Conservation (phyloP, 2,797 vertebrate genomes). For the Semotilus atromaculatus region DNA sequence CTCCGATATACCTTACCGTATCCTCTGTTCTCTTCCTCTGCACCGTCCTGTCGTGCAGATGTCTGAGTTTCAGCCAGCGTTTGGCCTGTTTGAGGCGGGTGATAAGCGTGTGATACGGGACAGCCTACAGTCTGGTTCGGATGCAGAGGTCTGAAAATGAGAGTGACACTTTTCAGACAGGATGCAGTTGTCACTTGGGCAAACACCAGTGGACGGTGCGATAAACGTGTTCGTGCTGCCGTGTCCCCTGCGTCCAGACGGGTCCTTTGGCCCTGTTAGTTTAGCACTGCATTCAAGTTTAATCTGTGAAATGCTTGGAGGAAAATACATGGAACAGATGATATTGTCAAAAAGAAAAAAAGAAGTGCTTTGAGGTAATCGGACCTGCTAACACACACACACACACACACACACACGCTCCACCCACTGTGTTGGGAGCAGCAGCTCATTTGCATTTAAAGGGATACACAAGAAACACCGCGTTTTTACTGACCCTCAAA, state of each 20-base stretch:
- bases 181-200: constrained; percentile 64
- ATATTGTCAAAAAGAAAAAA: neutral
- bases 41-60: constrained; percentile 58
- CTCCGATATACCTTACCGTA: constrained; percentile 51
- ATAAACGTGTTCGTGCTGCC: constrained; percentile 61
- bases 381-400: too few species aligned
- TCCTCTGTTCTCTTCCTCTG: constrained; percentile 36
- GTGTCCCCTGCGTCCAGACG: constrained; percentile 54
- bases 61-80: constrained; percentile 57
- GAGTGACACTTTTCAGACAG: constrained; percentile 61
- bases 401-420: too few species aligned
- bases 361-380: neutral
- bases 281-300: constrained; percentile 44
- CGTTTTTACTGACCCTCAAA: too few species aligned
- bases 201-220: constrained; percentile 58
- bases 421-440: too few species aligned
- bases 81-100: constrained; percentile 67
- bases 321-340: constrained; percentile 2
- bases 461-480: too few species aligned
- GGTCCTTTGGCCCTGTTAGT: constrained; percentile 53
- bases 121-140: constrained; percentile 50
- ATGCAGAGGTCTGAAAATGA: constrained; percentile 49
- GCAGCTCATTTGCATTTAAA: too few species aligned
- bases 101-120: constrained; percentile 61
- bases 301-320: constrained; percentile 36